Evolutionary conservation across 2,797 vertebrate genomes (phyloP), one percentile per base, ranked within the genome.

Genomic region (Neostethus bicornis): DNA sequence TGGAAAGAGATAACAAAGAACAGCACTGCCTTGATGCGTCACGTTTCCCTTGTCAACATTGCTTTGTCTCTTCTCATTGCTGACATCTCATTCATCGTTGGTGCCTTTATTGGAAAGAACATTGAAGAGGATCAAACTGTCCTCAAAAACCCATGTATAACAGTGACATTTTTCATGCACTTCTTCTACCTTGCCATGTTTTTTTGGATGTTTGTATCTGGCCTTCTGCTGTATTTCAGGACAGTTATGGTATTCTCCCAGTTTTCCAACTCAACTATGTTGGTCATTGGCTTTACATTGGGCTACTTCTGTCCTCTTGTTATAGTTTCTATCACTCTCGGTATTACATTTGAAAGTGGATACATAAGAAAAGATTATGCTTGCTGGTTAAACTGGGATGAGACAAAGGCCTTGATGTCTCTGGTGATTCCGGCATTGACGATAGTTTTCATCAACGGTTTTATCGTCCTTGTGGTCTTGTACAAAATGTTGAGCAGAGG

Each of bases 131-230:
- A n/a, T n/a, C n/a, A n/a, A n/a, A n/a, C 5, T 0, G 67, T 84
- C 65, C 62, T 39, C 0, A 6, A 80, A 19, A 64, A 23, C 0
- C 57, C 88, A 41, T 98, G 96, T 42, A 83, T 79, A 28, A 56
- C 93, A 0, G 85, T 90, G 28, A 94, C 95, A 1, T 98, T 97
- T 79, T 97, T 97, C 35, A 92, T 93, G 51, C 96, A 98, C 55
- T 90, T 96, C 32, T 96, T 96, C 83, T 98, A 97, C 70, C 90
- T 98, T 14, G 92, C 94, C 0, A 81, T 94, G 43, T 97, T 98
- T 63, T 98, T 98, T 81, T 98, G 95, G 96, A 96, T 96, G 96
- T 85, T 97, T 8, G 92, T 90, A 1, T 91, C 94, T 29, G 95
- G 92, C 10, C 91, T 96, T 39, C 92, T 96, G 67, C 92, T 96